Evolutionary conservation across 2,888 invertebrate genomes (phyloP), one percentile per base, ranked within the genome.

Genomic region (Callinectes sapidus): DNA sequence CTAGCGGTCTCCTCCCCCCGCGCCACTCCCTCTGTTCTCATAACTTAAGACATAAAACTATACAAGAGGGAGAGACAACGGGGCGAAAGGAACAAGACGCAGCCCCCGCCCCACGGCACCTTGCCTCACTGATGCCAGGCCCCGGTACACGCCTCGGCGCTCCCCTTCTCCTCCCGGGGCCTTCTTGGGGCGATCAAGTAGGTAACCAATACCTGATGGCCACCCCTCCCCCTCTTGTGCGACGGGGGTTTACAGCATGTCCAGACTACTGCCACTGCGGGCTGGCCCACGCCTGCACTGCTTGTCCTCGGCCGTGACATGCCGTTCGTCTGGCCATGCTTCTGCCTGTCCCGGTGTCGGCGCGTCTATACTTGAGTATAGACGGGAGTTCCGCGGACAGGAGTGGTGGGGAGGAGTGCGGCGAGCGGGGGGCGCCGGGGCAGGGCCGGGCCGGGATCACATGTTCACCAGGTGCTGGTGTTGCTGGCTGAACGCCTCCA

Each of bases 401-500:
- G 39, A n/a, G 89, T 18, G 71, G 89, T 39, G 39, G 89, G 39
- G 54, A 39, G 32, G 35, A 66, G 35, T 39, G 89, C 39, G 35
- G 71, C 66, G 66, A 61, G 61, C n/a, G 71, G n/a, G 54, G 89
- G 32, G 71, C 35, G 35, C 66, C 48, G 89, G 89, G 32, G 89
- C 66, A 66, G 89, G 89, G 86, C 39, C 90, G 55, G 77, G 91
- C 91, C 93, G 89, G 89, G 91, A 93, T 93, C 93, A 93, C 93
- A 93, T 93, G 85, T 93, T 93, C 71, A 93, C 42, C n/a, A 93
- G 91, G 66, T 94, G 92, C 54, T 94, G 93, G 77, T 94, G 94
- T 54, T 94, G 93, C 87, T 92, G 93, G 81, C 90, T 93, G 90
- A 94, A 92, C 35, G 87, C 91, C 95, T 97, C 97, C 95, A 97